Conservation (phyloP, 2,888 invertebrate species). For the Steinernema hermaphroditum region DNA sequence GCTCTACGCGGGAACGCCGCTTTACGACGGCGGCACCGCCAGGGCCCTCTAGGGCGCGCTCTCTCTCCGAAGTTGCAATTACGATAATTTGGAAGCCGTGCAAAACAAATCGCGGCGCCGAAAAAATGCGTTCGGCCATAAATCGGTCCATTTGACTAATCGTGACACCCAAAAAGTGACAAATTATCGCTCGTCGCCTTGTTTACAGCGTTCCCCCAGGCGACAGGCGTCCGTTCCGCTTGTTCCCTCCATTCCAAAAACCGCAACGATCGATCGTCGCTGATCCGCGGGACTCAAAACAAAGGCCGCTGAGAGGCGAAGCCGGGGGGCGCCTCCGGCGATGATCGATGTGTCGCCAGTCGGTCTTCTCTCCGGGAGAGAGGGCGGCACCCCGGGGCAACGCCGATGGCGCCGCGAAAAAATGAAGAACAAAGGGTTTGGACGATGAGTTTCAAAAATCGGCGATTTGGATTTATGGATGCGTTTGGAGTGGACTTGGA, state of each 20-base stretch:
- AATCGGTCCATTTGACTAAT: conserved; percentile 28
- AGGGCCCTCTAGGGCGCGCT: conserved; percentile 1
- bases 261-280: conserved; percentile 15
- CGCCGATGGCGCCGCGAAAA: background rate
- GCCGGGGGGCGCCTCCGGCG: no score
- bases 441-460: no score
- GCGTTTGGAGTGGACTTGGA: no score
- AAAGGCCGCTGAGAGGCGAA: no score
- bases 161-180: conserved; percentile 29
- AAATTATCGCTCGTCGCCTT: conserved; percentile 22
- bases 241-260: conserved; percentile 7
- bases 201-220: conserved; percentile 10
- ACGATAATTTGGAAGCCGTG: background rate
- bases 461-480: no score
- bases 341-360: no score
- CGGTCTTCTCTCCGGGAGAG: no score
- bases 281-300: background rate
- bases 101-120: background rate
- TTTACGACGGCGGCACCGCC: conserved; percentile 32
- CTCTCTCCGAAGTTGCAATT: conserved; percentile 21
- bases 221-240: conserved; percentile 31
- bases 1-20: conserved; percentile 9
- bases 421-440: no score
- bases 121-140: conserved; percentile 2
- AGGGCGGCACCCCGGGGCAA: background rate